Base-by-base conservation (phyloP, 2,113 vertebrate species). In the Laticauda laticaudata region DNA sequence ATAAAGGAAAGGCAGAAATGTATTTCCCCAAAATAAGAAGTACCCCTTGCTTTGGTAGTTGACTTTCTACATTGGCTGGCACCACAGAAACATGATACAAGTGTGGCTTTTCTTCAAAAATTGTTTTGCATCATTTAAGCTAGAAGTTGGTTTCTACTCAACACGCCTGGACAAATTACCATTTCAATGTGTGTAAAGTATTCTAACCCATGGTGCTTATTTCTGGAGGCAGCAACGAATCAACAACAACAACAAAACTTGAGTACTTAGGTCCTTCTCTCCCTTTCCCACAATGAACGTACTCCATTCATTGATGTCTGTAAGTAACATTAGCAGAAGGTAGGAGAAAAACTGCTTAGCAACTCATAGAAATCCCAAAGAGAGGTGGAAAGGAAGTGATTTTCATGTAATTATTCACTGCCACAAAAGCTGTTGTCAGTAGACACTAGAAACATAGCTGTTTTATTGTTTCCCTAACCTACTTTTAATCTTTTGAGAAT, bases 351-450 rank as follows among this genome's bases (percentile, higher is more conserved):
- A 96, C 92, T 43, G 96, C 98, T 97, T 98, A 98, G 98, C 98
- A 98, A 98, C 98, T 95, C 90, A n/a, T 95, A 97, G 96, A 97
- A 95, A 96, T 96, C 97, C 96, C 95, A 94, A 95, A 97, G 96
- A 97, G 97, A 97, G 97, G 97, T 97, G 97, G 97, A 97, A 95
- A 98, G 98, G 98, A 98, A 98, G 98, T 97, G 97, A 96, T 97
- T 97, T 98, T 98, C 97, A 96, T 97, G 98, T 98, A 97, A 98
- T 98, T 98, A 97, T 98, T 98, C 97, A 98, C 96, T 97, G 91
- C 94, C 53, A 98, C 97, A 98, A 98, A 98, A 96, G 97, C 97
- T 91, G 94, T 95, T 98, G 98, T 98, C 98, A 98, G 97, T 98
- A 97, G 97, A 97, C 97, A 97, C 97, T 97, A 95, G 97, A 98